These are phyloP conservation scores for Aurelia coerulea DNA, from an alignment of 30 jellyfish, hydroid and myxozoan species.

Conservation along the genomic window DNA sequence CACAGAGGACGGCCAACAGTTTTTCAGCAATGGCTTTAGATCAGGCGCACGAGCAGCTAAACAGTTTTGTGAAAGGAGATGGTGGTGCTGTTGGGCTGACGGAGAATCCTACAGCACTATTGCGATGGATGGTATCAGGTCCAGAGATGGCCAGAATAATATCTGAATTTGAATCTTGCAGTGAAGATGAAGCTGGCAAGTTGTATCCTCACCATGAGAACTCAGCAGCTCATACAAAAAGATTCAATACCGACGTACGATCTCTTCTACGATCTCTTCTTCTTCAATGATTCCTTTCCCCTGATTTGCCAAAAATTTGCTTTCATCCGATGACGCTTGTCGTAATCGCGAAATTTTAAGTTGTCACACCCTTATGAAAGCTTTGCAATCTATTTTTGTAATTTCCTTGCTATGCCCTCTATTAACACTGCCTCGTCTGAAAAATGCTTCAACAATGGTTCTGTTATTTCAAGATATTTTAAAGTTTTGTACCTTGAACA, in stretches of 20 bases:
- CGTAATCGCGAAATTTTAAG: too few species aligned
- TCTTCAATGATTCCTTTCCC: too few species aligned
- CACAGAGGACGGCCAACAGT: constrained; percentile 1
- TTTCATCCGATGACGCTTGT: too few species aligned
- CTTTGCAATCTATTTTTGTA: too few species aligned
- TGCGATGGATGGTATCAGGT: constrained; percentile 57
- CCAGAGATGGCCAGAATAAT: constrained; percentile 46
- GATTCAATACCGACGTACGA: background rate
- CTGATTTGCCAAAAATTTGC: too few species aligned
- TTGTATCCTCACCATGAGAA: constrained; percentile 18
- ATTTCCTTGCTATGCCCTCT: too few species aligned
- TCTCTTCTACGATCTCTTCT: background rate
- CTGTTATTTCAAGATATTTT: too few species aligned
- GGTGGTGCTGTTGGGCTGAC: constrained; percentile 66
- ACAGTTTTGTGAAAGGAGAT: constrained; percentile 39
- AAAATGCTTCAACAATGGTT: too few species aligned
- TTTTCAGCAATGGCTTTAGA: constrained; percentile 48
- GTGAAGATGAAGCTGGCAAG: background rate
- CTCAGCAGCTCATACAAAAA: background rate
- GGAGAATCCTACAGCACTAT: constrained; percentile 34
- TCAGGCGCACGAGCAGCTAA: constrained; percentile 51
- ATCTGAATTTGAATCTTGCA: background rate
- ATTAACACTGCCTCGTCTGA: too few species aligned
- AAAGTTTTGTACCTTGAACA: too few species aligned
- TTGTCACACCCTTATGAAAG: too few species aligned